Percentiles rank a stretch among this genome's conserved stretches.
phyloP scores from a whole-genome alignment of 2,113 vertebrate genomes.

The Notothenia rossii region DNA sequence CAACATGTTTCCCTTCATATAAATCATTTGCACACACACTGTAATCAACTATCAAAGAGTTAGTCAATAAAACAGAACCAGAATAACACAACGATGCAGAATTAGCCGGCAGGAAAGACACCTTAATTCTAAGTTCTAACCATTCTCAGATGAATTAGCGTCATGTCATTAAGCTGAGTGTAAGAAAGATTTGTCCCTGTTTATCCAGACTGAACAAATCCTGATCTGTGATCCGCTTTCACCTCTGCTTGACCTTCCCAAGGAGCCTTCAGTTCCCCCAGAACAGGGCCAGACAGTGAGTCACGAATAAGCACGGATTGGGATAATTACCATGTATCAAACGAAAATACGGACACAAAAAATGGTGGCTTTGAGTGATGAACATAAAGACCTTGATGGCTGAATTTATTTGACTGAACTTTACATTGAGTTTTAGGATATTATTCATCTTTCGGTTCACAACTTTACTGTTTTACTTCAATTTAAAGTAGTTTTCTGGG shows the following conservation, averaged over 20 bases:
- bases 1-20: background rate
- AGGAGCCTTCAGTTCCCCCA: background rate
- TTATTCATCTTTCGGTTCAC: background rate
- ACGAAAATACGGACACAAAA: background rate
- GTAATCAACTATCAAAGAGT: background rate
- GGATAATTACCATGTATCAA: background rate
- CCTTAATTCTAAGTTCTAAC: background rate
- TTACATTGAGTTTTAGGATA: background rate
- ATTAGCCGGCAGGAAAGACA: background rate
- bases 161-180: background rate
- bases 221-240: background rate
- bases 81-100: background rate
- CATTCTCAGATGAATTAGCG: background rate
- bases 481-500: no score
- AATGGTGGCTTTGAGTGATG: background rate
- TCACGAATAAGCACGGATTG: background rate
- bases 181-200: background rate
- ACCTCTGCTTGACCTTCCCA: constrained; percentile 11
- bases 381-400: background rate
- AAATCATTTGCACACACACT: background rate
- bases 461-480: background rate
- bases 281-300: background rate
- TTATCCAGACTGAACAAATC: constrained; percentile 1
- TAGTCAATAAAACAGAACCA: background rate
- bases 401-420: background rate